phyloP scores from a whole-genome alignment of 2,797 vertebrate species.

The Tragelaphus eurycerus region DNA sequence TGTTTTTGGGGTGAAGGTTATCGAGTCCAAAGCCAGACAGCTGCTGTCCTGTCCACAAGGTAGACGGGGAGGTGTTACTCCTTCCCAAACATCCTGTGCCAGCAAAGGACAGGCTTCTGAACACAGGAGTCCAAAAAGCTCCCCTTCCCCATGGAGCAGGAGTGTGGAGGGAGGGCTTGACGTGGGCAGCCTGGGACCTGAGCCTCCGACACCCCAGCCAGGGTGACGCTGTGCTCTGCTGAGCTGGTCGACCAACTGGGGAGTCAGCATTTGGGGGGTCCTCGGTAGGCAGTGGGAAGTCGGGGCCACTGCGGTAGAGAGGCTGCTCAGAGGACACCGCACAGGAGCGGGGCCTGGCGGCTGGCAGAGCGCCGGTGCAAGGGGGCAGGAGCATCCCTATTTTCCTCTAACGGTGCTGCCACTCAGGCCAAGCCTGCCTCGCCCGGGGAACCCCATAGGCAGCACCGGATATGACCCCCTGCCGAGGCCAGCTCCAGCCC shows the following conservation, averaged over 20 bases:
- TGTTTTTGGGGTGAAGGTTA: conserved; percentile 18
- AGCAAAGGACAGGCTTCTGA: not conserved
- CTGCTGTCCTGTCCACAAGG: not conserved
- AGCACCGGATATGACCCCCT: not conserved
- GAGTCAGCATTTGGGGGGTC: not conserved
- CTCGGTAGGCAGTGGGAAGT: not conserved
- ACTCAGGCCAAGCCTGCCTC: not conserved
- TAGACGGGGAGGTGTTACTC: not conserved
- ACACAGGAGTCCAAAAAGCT: not conserved
- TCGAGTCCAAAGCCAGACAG: conserved; percentile 28
- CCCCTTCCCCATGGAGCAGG: not conserved
- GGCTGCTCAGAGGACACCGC: not conserved
- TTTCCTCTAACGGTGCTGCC: not conserved
- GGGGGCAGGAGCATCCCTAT: not conserved
- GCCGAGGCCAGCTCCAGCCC: not conserved
- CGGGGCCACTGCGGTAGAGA: not conserved
- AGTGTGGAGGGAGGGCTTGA: not conserved
- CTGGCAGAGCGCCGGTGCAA: not conserved
- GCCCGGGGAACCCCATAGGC: not conserved
- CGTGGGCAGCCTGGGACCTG: not conserved
- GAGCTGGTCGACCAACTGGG: not conserved
- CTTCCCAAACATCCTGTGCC: conserved; percentile 36
- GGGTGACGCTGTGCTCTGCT: not conserved
- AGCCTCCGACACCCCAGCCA: not conserved
- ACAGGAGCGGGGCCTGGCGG: not conserved